phyloP scores from a whole-genome alignment of 2,797 vertebrate species.

The Megaceryle alcyon region DNA sequence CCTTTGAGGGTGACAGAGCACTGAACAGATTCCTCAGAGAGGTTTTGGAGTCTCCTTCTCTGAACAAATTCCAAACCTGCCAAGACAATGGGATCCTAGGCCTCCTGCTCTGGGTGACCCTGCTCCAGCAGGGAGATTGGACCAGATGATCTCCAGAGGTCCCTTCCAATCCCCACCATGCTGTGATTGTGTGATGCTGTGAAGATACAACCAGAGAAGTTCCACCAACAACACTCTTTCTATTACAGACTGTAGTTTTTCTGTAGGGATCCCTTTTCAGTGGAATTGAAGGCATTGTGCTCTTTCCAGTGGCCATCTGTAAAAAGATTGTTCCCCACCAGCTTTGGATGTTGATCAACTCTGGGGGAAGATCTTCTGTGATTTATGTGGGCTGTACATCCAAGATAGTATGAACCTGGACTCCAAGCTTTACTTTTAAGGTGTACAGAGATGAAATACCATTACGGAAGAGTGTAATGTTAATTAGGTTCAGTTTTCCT shows the following conservation, averaged over 20 bases:
- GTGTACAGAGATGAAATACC: background rate
- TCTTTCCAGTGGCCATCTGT: background rate
- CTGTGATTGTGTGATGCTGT: background rate
- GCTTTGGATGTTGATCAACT: background rate
- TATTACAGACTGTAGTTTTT: background rate
- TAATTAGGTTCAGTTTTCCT: background rate
- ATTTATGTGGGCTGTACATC: background rate
- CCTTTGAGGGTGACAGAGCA: background rate
- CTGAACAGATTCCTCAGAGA: background rate
- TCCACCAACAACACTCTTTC: accelerated
- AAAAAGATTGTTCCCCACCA: background rate
- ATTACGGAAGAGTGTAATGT: background rate
- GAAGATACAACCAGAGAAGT: background rate
- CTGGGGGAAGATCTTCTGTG: background rate
- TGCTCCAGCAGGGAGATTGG: background rate
- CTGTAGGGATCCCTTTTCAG: background rate
- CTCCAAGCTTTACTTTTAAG: background rate
- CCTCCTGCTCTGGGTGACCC: too few species aligned
- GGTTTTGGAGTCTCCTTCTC: background rate
- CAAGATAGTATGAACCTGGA: too few species aligned
- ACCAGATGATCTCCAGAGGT: background rate
- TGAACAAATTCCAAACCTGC: background rate
- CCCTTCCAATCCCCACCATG: background rate
- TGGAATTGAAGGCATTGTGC: background rate
- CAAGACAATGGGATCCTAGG: background rate